A percentile compares a stretch with the other conserved stretches of the same genome.
These are phyloP conservation scores for Batillaria attramentaria DNA, from an alignment of 1,140 invertebrate genomes.

Conservation along the genomic window DNA sequence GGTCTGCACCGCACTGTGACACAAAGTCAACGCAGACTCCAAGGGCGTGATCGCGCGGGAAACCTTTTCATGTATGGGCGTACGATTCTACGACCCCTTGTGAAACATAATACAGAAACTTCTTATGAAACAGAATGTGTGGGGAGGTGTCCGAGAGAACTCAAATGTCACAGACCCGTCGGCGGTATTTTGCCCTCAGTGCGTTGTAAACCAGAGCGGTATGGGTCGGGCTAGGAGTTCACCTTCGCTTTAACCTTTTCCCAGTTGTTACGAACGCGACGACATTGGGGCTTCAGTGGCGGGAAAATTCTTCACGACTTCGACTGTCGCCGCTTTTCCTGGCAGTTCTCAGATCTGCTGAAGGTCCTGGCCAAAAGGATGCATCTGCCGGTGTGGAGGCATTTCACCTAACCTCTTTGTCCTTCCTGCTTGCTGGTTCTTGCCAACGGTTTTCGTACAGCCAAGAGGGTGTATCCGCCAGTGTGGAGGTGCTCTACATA, in stretches of 20 bases:
- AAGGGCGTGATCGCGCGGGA: no score
- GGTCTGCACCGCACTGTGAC: no score
- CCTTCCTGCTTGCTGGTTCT: not conserved
- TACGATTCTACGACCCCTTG: no score
- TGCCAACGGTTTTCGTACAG: not conserved
- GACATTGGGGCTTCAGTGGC: slow-evolving; percentile 24
- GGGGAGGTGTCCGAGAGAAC: slow-evolving; percentile 19
- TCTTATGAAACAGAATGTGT: no score
- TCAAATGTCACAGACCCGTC: slow-evolving; percentile 12
- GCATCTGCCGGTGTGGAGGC: not conserved
- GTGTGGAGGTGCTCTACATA: not conserved
- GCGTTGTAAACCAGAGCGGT: not conserved
- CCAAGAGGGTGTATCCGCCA: not conserved
- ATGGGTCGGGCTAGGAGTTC: not conserved
- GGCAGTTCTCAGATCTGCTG: no score
- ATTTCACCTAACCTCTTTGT: not conserved
- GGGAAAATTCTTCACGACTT: slow-evolving; percentile 6
- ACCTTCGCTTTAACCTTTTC: not conserved
- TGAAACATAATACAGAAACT: no score
- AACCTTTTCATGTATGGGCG: no score
- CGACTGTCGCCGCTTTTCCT: slow-evolving; percentile 10
- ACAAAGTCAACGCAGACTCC: no score
- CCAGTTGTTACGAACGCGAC: slow-evolving; percentile 24
- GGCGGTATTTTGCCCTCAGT: not conserved
- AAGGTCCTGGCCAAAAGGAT: not conserved